These are phyloP conservation scores for Chaetophractus vellerosus DNA, from an alignment of 2,797 vertebrate genomes.

Conservation along the genomic window DNA sequence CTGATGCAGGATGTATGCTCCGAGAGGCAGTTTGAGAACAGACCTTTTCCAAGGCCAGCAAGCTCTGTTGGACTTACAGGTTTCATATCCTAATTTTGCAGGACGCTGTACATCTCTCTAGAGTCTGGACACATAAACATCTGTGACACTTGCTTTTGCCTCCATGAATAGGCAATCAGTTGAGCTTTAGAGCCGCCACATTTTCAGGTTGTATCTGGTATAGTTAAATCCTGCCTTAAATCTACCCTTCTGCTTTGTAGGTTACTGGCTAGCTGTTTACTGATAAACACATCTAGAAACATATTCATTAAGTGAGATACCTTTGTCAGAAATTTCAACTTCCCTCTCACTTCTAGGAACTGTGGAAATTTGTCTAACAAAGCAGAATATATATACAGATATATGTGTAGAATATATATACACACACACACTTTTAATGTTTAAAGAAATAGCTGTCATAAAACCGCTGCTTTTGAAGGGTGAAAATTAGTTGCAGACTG, in stretches of 20 bases:
- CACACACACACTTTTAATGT: neutral
- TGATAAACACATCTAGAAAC: neutral
- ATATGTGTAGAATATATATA: neutral
- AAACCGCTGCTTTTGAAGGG: neutral
- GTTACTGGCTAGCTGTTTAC: neutral
- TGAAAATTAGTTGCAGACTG: neutral
- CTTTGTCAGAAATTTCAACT: neutral
- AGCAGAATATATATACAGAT: neutral
- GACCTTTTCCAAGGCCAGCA: constrained; percentile 24
- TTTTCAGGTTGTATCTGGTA: constrained; percentile 39
- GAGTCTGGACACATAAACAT: neutral
- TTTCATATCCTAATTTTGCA: constrained; percentile 7
- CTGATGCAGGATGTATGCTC: neutral
- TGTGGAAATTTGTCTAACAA: neutral
- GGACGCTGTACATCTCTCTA: constrained; percentile 13
- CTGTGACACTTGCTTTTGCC: constrained; percentile 48
- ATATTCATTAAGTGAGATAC: neutral
- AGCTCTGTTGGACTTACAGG: neutral
- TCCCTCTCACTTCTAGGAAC: constrained; percentile 15
- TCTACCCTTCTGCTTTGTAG: neutral
- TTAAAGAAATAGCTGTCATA: neutral
- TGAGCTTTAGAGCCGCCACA: neutral
- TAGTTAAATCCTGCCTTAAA: constrained; percentile 7
- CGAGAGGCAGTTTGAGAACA: constrained; percentile 18
- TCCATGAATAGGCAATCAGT: constrained; percentile 19